Evolutionary conservation across 2,113 vertebrate species (phyloP).

Genomic region (Clarias gariepinus): DNA sequence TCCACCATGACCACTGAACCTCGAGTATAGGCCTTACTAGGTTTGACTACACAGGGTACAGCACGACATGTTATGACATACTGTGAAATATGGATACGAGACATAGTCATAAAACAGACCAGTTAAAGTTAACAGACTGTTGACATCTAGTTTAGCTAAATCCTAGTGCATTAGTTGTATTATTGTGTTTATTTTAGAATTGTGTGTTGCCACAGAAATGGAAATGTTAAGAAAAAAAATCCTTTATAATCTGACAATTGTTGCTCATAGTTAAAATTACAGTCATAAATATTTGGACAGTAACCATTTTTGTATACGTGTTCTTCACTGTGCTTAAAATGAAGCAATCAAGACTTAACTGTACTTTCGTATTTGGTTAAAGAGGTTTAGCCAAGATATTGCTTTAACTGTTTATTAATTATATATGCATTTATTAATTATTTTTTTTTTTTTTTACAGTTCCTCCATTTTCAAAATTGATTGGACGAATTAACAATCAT

Average conservation of each 20-base stretch:
- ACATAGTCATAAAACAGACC: not conserved
- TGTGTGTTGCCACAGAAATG: not conserved
- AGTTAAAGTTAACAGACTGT: not conserved
- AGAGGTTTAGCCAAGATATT: too few relatives aligned
- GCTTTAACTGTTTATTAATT: too few relatives aligned
- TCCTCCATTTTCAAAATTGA: too few relatives aligned
- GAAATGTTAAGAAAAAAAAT: not conserved
- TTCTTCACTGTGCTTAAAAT: too few relatives aligned
- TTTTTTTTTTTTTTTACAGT: too few relatives aligned
- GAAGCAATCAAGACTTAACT: too few relatives aligned
- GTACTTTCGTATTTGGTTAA: too few relatives aligned
- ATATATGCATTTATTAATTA: too few relatives aligned
- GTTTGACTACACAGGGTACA: conserved; percentile 77
- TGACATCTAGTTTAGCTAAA: not conserved
- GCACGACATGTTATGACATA: not conserved
- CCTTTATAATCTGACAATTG: not conserved
- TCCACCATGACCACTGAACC: conserved; percentile 94
- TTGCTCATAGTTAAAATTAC: not conserved
- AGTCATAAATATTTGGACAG: too few relatives aligned
- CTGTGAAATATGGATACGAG: not conserved
- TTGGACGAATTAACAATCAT: too few relatives aligned
- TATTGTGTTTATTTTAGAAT: not conserved
- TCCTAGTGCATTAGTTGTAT: not conserved
- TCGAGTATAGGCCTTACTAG: conserved; percentile 77
- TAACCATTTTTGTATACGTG: too few relatives aligned